Percentiles rank a stretch among this genome's conserved stretches.
phyloP scores from a whole-genome alignment of 2,888 invertebrate genomes.

The Diaprepes abbreviatus region DNA sequence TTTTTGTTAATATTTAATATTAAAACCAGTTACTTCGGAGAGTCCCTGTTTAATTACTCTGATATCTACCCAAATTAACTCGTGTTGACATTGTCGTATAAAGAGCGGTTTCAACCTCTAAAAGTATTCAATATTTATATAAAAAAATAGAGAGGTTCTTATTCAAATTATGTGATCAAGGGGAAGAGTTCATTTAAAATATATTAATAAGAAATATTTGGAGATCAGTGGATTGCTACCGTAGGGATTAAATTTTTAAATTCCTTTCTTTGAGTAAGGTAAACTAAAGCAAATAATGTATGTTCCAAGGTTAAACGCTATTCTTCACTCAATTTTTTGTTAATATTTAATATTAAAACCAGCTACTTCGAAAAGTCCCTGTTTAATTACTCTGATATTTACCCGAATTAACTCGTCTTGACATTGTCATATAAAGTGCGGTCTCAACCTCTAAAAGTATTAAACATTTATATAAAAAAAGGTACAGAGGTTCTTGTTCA shows the following conservation, averaged over 20 bases:
- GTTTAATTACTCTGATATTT: not conserved
- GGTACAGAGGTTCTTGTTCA: no score
- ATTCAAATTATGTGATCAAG: no score
- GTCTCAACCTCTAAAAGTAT: not conserved
- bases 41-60: constrained; percentile 1
- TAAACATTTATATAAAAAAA: not conserved
- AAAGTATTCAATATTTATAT: not conserved
- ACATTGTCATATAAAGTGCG: not conserved
- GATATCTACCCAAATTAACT: not conserved
- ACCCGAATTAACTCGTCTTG: not conserved
- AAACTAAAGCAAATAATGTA: not conserved
- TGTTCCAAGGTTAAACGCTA: not conserved
- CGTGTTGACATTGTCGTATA: not conserved
- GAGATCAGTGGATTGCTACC: no score
- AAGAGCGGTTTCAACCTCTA: not conserved
- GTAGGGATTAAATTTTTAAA: no score
- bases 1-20: not conserved
- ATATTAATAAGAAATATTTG: no score
- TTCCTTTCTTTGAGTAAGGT: no score
- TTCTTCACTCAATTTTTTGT: not conserved
- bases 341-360: not conserved
- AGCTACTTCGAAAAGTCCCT: not conserved
- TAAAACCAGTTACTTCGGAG: not conserved
- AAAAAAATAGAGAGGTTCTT: no score
- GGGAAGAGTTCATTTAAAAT: no score